Percentiles rank a stretch among this genome's conserved stretches.
Conservation (phyloP, 2,797 vertebrate genomes). For the Brachyrhaphis roseni region DNA sequence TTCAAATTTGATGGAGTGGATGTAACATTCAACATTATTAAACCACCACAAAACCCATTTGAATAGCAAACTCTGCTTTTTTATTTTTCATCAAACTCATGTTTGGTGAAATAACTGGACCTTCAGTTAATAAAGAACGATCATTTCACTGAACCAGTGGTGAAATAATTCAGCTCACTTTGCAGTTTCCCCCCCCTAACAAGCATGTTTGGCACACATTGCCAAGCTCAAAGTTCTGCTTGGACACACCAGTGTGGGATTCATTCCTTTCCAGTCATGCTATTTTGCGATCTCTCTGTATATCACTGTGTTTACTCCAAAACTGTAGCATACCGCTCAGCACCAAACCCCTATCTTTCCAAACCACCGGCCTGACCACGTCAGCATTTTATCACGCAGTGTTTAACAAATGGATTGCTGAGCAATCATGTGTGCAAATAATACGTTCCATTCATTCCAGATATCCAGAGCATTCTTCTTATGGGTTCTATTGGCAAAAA, state of each 20-base stretch:
- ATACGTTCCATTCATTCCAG: conserved; percentile 35
- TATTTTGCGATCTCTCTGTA: conserved; percentile 27
- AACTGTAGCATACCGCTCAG: conserved; percentile 38
- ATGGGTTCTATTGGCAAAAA: conserved; percentile 10
- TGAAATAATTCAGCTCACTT: neutral
- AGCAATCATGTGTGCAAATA: conserved; percentile 29
- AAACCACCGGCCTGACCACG: conserved; percentile 49
- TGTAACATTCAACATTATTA: neutral
- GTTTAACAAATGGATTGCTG: conserved; percentile 35
- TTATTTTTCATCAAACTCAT: neutral
- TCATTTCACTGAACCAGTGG: neutral
- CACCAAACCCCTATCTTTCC: conserved; percentile 35
- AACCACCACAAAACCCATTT: neutral
- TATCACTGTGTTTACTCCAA: conserved; percentile 29
- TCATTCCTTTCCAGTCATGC: conserved; percentile 22
- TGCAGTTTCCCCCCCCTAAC: neutral
- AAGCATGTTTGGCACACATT: neutral
- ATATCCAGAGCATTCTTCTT: conserved; percentile 17
- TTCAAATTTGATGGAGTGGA: neutral
- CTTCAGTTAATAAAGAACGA: neutral
- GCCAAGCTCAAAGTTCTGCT: neutral
- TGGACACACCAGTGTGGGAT: conserved; percentile 7
- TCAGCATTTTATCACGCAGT: conserved; percentile 33
- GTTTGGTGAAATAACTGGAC: neutral
- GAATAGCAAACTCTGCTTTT: neutral